These are phyloP conservation scores for Speoplatyrhinus poulsoni DNA, from an alignment of 2,113 vertebrate genomes.

Conservation along the genomic window DNA sequence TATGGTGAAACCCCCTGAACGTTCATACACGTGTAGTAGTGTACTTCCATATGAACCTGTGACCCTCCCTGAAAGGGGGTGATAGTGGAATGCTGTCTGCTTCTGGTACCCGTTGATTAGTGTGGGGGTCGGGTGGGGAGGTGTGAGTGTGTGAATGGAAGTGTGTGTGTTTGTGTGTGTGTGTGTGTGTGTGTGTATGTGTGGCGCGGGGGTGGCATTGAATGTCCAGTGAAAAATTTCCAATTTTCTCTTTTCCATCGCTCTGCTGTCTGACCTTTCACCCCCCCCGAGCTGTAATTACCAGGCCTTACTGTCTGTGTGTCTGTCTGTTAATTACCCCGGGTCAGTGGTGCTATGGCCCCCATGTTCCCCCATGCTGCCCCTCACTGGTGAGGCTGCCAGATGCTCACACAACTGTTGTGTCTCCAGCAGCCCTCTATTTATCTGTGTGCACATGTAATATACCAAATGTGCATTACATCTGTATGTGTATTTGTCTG, in stretches of 20 bases:
- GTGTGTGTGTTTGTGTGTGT: no score
- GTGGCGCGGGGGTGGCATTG: no score
- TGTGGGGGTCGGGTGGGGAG: not conserved
- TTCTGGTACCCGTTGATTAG: not conserved
- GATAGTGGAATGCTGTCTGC: not conserved
- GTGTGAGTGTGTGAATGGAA: no score
- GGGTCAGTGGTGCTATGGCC: constrained; percentile 25
- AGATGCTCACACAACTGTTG: constrained; percentile 26
- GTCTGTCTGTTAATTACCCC: constrained; percentile 42
- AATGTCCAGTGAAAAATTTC: not conserved
- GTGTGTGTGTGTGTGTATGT: no score
- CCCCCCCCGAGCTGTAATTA: constrained; percentile 49
- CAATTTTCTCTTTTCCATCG: constrained; percentile 2
- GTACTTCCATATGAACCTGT: constrained; percentile 3
- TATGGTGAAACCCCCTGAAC: not conserved
- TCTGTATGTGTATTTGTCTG: no score
- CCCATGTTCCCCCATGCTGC: constrained; percentile 24
- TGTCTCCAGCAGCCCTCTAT: constrained; percentile 27
- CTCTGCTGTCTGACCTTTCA: constrained; percentile 10
- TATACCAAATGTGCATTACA: no score
- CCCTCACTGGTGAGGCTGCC: constrained; percentile 47
- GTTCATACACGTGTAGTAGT: no score
- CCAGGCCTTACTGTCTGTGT: constrained; percentile 29
- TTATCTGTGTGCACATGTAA: no score
- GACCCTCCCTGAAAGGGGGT: not conserved